Conservation (phyloP, 2,113 vertebrate species). For the Neotragus moschatus region DNA sequence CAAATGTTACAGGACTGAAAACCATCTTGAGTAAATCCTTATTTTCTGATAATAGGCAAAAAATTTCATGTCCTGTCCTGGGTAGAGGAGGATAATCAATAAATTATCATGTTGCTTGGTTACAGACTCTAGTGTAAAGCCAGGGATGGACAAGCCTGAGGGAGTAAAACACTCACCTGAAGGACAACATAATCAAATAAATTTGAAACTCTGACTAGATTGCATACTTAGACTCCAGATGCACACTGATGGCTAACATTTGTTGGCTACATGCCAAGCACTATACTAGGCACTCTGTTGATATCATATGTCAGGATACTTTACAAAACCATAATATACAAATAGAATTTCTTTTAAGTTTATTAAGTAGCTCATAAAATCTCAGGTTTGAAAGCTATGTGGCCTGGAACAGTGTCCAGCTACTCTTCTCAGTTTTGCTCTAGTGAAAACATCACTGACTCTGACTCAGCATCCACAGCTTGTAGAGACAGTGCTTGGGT, state of each 20-base stretch:
- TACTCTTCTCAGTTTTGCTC: neutral
- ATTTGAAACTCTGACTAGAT: neutral
- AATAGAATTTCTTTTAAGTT: neutral
- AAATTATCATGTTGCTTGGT: neutral
- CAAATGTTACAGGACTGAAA: slow-evolving; percentile 23
- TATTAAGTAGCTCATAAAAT: neutral
- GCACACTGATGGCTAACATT: neutral
- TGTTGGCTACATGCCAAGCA: neutral
- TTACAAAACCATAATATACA: neutral
- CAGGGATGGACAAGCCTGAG: neutral
- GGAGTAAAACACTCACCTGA: neutral
- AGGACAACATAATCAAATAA: neutral
- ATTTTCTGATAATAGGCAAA: neutral
- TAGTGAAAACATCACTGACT: neutral
- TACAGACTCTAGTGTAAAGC: neutral
- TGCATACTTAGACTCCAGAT: neutral
- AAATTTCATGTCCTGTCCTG: slow-evolving; percentile 1
- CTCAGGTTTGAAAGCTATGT: neutral
- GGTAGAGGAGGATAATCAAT: neutral
- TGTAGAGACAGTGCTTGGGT: neutral
- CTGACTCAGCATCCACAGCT: neutral
- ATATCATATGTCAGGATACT: neutral
- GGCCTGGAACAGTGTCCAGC: neutral
- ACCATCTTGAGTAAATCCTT: neutral
- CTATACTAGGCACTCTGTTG: neutral